Evolutionary conservation across 2,888 invertebrate species (phyloP).

Genomic region (Anaspis maculata): DNA sequence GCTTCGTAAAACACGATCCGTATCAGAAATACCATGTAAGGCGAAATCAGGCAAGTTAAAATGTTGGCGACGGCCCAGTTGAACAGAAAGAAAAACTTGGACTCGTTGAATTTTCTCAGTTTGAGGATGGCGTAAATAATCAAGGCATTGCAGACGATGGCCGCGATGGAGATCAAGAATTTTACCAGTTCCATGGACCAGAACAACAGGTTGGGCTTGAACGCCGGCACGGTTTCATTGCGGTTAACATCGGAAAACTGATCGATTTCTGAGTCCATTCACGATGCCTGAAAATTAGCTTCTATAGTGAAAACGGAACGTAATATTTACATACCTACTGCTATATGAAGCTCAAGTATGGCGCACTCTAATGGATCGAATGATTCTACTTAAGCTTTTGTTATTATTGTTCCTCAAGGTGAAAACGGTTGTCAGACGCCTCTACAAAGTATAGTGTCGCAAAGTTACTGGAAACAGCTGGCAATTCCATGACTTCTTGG

Average conservation of each 20-base stretch:
- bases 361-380: no score
- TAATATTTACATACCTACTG: no score
- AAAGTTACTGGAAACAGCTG: no score
- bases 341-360: no score
- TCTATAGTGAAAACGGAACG: no score
- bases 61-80: constrained; percentile 3
- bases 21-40: constrained; percentile 1
- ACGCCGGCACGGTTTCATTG: background rate
- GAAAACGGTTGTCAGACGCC: no score
- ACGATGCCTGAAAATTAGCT: no score
- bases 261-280: constrained; percentile 1
- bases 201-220: background rate
- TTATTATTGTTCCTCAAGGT: no score
- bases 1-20: background rate
- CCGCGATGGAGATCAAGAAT: constrained; percentile 1
- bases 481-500: no score
- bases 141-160: constrained; percentile 1
- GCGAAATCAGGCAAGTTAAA: constrained; percentile 2
- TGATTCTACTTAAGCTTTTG: no score
- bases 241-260: constrained; percentile 2
- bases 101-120: constrained; percentile 1
- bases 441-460: no score
- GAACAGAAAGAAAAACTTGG: constrained; percentile 2
- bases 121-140: constrained; percentile 2
- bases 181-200: constrained; percentile 3